These are phyloP conservation scores for Vireo altiloquus DNA, from an alignment of 2,113 vertebrate species.

Conservation along the genomic window DNA sequence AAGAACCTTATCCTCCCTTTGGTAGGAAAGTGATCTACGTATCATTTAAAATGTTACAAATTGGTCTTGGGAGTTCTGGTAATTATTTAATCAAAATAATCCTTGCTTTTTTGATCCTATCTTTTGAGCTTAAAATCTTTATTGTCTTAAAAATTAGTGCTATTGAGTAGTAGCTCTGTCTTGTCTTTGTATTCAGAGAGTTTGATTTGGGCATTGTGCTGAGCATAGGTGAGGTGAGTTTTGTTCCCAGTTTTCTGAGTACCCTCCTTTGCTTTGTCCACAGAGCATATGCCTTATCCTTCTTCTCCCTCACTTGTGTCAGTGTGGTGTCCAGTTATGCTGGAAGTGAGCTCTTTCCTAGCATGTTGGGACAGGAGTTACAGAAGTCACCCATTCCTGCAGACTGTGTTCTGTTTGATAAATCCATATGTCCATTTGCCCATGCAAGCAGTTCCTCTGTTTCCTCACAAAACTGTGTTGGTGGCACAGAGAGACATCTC, in stretches of 20 bases:
- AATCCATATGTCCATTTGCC: neutral
- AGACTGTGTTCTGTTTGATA: neutral
- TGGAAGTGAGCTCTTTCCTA: neutral
- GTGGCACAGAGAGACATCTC: neutral
- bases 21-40: neutral
- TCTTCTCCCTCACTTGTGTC: neutral
- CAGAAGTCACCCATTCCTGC: neutral
- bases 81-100: neutral
- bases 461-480: neutral
- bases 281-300: neutral
- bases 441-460: neutral
- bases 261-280: neutral
- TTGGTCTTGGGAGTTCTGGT: neutral
- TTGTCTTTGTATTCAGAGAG: neutral
- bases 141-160: neutral
- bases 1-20: neutral
- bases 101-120: neutral
- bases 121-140: neutral
- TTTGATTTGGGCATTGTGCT: neutral
- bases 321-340: rapidly evolving
- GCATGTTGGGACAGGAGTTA: neutral
- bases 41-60: neutral
- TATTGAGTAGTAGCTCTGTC: neutral
- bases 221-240: neutral
- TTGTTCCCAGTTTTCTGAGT: neutral